Evolutionary conservation across 2,797 vertebrate genomes (phyloP), one percentile per base, ranked within the genome.

Genomic region (Acipenser oxyrinchus): DNA sequence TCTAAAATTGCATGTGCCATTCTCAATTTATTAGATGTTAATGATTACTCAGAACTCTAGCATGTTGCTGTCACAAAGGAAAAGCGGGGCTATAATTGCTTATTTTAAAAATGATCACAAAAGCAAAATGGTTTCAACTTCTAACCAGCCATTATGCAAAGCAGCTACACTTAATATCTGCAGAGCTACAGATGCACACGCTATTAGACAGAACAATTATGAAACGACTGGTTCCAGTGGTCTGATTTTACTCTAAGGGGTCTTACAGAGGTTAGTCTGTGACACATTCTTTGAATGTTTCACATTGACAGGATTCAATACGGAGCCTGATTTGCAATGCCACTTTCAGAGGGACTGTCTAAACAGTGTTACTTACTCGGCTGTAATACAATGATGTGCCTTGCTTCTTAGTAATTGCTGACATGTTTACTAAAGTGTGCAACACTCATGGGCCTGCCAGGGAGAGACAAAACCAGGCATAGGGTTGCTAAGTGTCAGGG

Each of bases 371-470:
- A 9, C 57, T 55, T 18, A 63, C 12, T 15, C 55, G 8, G 23
- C 15, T 12, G 51, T 12, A 15, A 6, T 62, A 62, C 18, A 62
- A 37, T 62, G 60, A 62, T 62, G 48, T 23, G 15, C 50, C 49
- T 6, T 55, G 12, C 48, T 63, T 52, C 62, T 60, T 49, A 11
- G 68, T 68, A 71, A 72, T 68, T 72, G 70, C 68, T 72, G 72
- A 70, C 67, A 49, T 64, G 64, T 63, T 68, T 64, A 70, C 66
- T 71, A 60, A 75, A 64, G 66, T 69, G 67, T 70, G 66, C 69
- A 64, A 67, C 67, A 68, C 64, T 73, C 57, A 59, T 53, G 9
- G 69, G 67, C 63, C 65, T 60, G 62, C 48, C 49, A 51, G 18
- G 48, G 37, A 58, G 53, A 8, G 59, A 53, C 52, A 49, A 66